Base-by-base conservation (phyloP, 2,888 invertebrate species). In the Drosophila cracens region DNA sequence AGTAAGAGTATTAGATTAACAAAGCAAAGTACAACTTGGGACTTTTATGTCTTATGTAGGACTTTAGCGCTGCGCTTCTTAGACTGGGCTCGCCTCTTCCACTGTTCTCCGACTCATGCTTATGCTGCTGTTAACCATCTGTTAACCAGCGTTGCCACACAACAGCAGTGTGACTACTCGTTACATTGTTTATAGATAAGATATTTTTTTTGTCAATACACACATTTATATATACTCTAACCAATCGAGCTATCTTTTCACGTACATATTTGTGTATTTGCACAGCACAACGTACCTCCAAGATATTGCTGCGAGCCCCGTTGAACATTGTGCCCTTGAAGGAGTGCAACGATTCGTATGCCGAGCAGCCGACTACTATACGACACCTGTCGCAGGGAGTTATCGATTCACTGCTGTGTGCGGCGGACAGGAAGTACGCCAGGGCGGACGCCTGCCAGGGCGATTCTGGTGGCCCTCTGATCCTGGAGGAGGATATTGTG, bases 391-490 rank as follows among this genome's bases (percentile, higher is more conserved):
- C 75, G 10, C 18, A 71, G 0, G 92, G 92, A 25, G 69, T 92
- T 13, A 75, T 70, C 18, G 51, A 69, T 1, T 65, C 83, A 1
- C 78, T 87, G 58, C 7, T 92, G 11, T 92, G 92, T 64, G 91
- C 92, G 5, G 75, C 72, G 0, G 92, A 92, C 33, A 72, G 52
- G 0, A 73, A 46, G 8, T 7, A 13, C 0, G 57, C 57, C 4
- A 83, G 73, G 62, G 74, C 70, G n/a, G 93, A 92, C 66, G 89
- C 92, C 11, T 93, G 93, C 40, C 76, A 83, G 53, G 93, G 93
- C 2, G 92, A 93, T 57, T 92, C 92, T 0, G 93, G 92, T 2
- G 93, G 93, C 0, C 93, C 93, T 1, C 65, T 93, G 43, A 82
- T 90, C 51, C 56, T 84, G 4, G 81, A 90, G 10, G 61, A 75